Percentiles rank a stretch among this genome's conserved stretches.
These are phyloP conservation scores for Tipula confusa DNA, from an alignment of 2,888 invertebrate genomes.

Conservation along the genomic window DNA sequence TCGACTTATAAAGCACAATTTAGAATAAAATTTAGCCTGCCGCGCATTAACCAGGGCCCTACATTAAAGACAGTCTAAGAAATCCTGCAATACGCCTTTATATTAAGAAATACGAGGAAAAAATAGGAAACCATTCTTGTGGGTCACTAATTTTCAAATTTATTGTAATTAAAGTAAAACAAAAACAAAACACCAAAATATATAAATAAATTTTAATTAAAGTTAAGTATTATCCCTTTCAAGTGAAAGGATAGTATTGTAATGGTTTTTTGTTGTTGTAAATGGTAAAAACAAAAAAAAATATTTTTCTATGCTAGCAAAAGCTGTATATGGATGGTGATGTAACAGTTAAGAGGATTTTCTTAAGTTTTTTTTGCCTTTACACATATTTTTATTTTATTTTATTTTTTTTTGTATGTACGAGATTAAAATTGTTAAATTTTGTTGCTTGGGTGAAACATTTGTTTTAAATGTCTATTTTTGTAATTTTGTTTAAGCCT, in stretches of 20 bases:
- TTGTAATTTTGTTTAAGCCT: too few species aligned
- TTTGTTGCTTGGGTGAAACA: too few species aligned
- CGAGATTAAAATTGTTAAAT: too few species aligned
- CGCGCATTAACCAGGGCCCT: too few species aligned
- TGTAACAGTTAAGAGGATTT: not conserved
- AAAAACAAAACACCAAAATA: not conserved
- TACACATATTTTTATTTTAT: not conserved
- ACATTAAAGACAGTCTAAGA: too few species aligned
- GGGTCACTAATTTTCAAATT: slow-evolving; percentile 25
- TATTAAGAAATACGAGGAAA: not conserved
- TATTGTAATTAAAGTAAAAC: slow-evolving; percentile 20
- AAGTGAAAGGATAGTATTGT: not conserved
- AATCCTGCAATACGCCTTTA: not conserved
- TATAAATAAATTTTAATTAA: not conserved
- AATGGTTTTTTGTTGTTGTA: not conserved
- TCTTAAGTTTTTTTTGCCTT: not conserved
- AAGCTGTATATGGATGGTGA: not conserved
- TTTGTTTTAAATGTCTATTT: too few species aligned
- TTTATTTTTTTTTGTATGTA: too few species aligned
- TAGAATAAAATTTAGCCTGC: too few species aligned
- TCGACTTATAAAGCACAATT: too few species aligned
- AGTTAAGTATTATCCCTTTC: slow-evolving; percentile 3
- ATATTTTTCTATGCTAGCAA: not conserved
- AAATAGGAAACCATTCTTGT: slow-evolving; percentile 1
- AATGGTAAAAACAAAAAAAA: too few species aligned